Conservation (phyloP, 2,888 invertebrate genomes). For the Hypolimnas misippus region DNA sequence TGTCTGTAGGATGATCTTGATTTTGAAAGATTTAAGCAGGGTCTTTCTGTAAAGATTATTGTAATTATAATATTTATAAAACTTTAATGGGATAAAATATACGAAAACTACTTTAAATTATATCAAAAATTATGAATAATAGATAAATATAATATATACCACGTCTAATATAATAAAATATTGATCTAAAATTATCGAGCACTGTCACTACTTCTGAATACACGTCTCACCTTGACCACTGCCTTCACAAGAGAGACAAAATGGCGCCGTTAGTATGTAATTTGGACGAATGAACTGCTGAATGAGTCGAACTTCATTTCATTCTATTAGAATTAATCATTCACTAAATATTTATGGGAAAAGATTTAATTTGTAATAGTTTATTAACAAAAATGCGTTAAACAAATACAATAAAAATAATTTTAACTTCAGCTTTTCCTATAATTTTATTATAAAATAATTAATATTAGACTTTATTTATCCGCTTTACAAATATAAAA, state of each 20-base stretch:
- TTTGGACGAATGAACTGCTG: constrained; percentile 30
- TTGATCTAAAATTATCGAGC: constrained; percentile 1
- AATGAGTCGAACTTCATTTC: background rate
- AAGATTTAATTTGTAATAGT: no score
- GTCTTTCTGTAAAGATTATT: constrained; percentile 61
- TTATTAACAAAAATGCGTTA: no score
- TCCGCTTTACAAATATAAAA: no score
- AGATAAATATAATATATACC: background rate
- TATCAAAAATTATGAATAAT: no score
- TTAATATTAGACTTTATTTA: no score
- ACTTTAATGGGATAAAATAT: no score
- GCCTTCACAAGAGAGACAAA: constrained; percentile 64
- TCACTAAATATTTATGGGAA: background rate
- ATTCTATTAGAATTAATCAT: background rate
- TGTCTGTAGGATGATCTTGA: constrained; percentile 58
- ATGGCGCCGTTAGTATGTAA: constrained; percentile 25
- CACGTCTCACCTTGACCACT: constrained; percentile 78
- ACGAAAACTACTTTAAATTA: background rate
- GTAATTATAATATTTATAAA: background rate
- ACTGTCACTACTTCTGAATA: constrained; percentile 30
- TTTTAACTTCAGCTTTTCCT: no score
- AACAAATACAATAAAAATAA: background rate
- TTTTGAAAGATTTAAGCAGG: constrained; percentile 69
- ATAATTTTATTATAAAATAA: no score
- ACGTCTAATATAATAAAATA: background rate